Evolutionary conservation across 2,113 vertebrate genomes (phyloP), one percentile per base, ranked within the genome.

Genomic region (Callipepla californica): DNA sequence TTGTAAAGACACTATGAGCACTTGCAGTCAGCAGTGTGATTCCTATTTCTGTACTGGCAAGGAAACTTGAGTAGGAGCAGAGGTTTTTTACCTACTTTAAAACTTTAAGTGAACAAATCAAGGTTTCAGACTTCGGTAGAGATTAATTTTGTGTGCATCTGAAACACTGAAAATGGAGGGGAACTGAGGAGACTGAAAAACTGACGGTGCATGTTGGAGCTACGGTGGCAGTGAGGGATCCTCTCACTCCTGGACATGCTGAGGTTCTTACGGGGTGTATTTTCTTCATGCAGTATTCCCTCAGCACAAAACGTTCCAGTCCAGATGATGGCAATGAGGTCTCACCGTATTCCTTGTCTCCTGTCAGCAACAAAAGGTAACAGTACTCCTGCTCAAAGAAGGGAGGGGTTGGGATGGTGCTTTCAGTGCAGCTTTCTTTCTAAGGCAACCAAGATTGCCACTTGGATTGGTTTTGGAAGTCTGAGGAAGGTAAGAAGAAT

Each of bases 321-420:
- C 98, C 99, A 0, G 99, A 99, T 30, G 99, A 99, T 34, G 98
- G 98, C 94, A 99, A 99, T 4, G 98, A 99, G 13, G 98, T 99
- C 66, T 99, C 99, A 4, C 99, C 99, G 0, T 99, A 99, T 95
- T 99, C 99, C 87, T 93, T 99, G 65, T 99, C 99, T 36, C 99
- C 99, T 1, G 99, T 99, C 90, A 99, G 99, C 97, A 99, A 99
- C 97, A 99, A 99, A 97, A 99, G 99, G 99, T 99, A 97, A 95
- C n/a, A 4, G 21, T 25, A 62, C 21, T 50, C 36, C 30, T 68
- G 11, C 28, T 8, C 36, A 7, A 55, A 6, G 48, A 21, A 48
- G 53, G 20, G 65, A 61, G 68, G 42, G 62, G 23, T 13, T 58
- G 7, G 12, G 44, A 53, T 13, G n/a, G 26, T 42, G 44, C 26